Evolutionary conservation across 35 echinoderm and acorn worm genomes (phyloP), one percentile per base, ranked within the genome.

Genomic region (Diadema setosum): DNA sequence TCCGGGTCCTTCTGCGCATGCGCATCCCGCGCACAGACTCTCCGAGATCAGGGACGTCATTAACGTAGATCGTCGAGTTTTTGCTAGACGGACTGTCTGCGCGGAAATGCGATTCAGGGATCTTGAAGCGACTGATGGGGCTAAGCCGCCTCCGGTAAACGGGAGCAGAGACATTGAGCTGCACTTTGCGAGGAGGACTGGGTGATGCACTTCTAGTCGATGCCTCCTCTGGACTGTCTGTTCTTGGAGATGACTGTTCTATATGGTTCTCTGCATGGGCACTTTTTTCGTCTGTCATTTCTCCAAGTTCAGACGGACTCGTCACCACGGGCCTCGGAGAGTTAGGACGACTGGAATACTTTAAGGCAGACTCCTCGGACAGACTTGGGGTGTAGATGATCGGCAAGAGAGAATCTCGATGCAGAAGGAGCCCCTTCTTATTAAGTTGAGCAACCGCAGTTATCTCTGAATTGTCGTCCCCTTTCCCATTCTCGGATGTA

Each of bases 81-180:
- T 78, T 78, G 40, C 73, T 78, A 9, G 73, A 78, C 0, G 73
- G 73, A 41, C 73, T 78, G n/a, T 44, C 73, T 20, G 73, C 73
- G 24, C 73, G 34, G 73, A 78, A 78, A 21, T 78, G 73, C 9
- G 73, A 78, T 78, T 78, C 73, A 3, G 73, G 73, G 40, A 78
- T 78, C 21, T 78, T 78, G 37, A 42, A 78, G 34, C 73, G 73
- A 78, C 37, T 78, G 0, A 78, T 33, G 25, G 73, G 73, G 40
- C 73, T 78, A 18, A 78, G 73, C 63, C 25, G 63, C 37, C 73
- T 14, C n/a, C 40, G 73, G 40, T 44, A 41, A 9, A 78, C 73
- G 1, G 73, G 73, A 35, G 73, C 73, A 41, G 73, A 78, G 20
- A 78, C 73, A 36, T 78, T 78, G 3, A 44, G 27, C 37, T 78